Evolutionary conservation across 1,140 invertebrate species (phyloP), one percentile per base, ranked within the genome.

Genomic region (Gonioctena quinquepunctata): DNA sequence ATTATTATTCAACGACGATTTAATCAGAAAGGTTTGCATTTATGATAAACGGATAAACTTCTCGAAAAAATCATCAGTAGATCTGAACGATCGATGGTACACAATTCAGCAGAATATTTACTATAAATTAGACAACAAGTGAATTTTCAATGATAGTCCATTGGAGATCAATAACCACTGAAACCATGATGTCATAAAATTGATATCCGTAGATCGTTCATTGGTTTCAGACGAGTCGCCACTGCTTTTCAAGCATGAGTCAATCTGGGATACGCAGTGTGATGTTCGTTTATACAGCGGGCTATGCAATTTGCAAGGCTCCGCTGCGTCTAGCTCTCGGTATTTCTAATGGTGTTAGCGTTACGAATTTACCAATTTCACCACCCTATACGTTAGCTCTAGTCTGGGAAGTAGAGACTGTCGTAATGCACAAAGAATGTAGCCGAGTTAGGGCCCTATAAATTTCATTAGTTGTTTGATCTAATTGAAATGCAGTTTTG

Each of bases 291-390:
- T 80, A 81, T 81, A 72, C 78, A 73, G 73, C 76, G 78, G 77
- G 76, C 80, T 77, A 76, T 79, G 78, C 80, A 81, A 81, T 81
- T 82, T 81, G 79, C 79, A 66, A 60, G 66, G 66, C 48, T 49
- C 11, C 42, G 21, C 61, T 69, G 33, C 48, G 18, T 66, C 67
- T 54, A 26, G 48, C 16, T 49, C 59, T 33, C 72, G 66, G 25
- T 57, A 42, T 70, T 65, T 72, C 74, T 81, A 82, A 82, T 81
- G 77, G 81, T 81, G 80, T 82, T 81, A 81, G 80, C 81, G 80
- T 81, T 81, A 80, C 81, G 80, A 82, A 82, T 82, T 82, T 82
- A 82, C 80, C 81, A 82, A 82, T 82, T 81, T 81, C 79, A 71
- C 73, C 81, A 81, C 81, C 81, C 81, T 76, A 81, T 79, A 80